Percentiles rank a stretch among this genome's conserved stretches.
These are phyloP conservation scores for Dysdera silvatica DNA, from an alignment of 1,140 invertebrate genomes.

Conservation along the genomic window DNA sequence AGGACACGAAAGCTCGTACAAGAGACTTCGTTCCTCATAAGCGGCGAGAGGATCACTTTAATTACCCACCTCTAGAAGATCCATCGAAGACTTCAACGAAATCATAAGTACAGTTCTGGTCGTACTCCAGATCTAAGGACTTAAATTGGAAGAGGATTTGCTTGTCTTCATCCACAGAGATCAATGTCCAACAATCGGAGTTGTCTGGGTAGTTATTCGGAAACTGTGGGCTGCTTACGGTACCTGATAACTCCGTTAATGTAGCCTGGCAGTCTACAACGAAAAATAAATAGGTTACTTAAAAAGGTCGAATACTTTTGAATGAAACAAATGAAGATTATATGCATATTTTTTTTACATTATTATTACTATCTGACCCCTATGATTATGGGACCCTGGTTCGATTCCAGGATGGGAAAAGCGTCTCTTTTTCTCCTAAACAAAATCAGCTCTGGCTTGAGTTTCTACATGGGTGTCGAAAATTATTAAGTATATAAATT, in stretches of 20 bases:
- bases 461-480: no score
- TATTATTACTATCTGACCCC: neutral
- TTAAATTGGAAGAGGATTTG: conserved; percentile 58
- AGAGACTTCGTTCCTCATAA: no score
- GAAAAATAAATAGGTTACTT: neutral
- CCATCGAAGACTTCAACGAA: conserved; percentile 33
- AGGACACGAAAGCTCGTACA: no score
- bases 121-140: conserved; percentile 54
- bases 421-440: no score
- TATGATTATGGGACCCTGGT: no score
- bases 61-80: neutral
- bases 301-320: neutral
- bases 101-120: conserved; percentile 30
- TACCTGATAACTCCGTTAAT: conserved; percentile 17
- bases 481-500: no score
- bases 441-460: no score
- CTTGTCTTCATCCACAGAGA: conserved; percentile 54
- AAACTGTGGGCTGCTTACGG: conserved; percentile 58
- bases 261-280: conserved; percentile 15
- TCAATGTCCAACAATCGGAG: conserved; percentile 54
- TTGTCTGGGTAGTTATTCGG: conserved; percentile 62
- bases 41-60: no score
- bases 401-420: no score
- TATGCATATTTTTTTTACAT: neutral
- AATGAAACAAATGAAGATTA: neutral